Evolutionary conservation across 2,113 vertebrate species (phyloP), one percentile per base, ranked within the genome.

Genomic region (Mystacornis crossleyi): DNA sequence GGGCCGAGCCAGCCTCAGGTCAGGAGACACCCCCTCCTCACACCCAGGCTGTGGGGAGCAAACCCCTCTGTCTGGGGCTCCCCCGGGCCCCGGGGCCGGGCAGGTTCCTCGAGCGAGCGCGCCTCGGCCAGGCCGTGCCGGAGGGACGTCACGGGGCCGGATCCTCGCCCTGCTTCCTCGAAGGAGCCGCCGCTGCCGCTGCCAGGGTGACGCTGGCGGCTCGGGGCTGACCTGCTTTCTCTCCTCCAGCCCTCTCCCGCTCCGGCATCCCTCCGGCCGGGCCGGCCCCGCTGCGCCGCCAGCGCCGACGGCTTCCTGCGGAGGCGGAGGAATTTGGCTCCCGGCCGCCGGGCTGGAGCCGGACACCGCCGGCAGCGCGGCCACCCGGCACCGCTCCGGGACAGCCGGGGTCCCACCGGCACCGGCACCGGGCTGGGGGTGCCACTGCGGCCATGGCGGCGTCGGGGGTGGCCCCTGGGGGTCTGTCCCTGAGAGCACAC

Each of bases 151-250:
- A 67, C 42, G 16, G 45, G 78, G 65, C 70, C 89, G 48, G 57
- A 54, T 92, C 62, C 94, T 67, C 61, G 53, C 83, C 82, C 66
- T 33, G 47, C 92, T 95, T 96, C 95, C 95, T 95, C 95, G 95
- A 96, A 95, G 94, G 95, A 85, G 83, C 86, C n/a, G 89, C 86
- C 19, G 80, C 80, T n/a, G 79, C 86, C 66, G 73, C 84, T 93
- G 95, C 95, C 95, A 96, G 94, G 90, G 95, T 93, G 95, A 90
- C 75, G 94, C 86, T 67, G 95, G 89, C 86, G 81, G 93, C 82
- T 69, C 50, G 23, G 34, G 33, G n/a, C 61, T 86, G 95, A 90
- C 86, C 94, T 50, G 89, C 34, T 86, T 86, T 89, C 48, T 19
- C 66, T 94, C 19, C 86, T 91, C 81, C 93, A 69, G 64, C 72